Conservation (phyloP, 2,113 vertebrate species). For the Oreochromis niloticus region DNA sequence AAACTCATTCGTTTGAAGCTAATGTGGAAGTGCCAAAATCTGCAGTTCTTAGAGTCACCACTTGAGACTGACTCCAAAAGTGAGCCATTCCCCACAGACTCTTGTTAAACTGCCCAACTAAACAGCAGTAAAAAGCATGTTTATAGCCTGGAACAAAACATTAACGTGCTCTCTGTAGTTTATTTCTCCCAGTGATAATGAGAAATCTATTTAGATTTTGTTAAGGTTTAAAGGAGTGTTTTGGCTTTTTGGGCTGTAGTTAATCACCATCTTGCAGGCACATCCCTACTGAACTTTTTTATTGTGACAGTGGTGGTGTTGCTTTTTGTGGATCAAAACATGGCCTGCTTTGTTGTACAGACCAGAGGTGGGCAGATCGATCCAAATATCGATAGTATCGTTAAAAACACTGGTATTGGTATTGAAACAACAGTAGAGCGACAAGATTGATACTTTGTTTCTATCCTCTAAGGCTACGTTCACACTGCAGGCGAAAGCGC, state of each 20-base stretch:
- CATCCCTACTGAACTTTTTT: not conserved
- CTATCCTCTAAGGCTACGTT: fast-evolving
- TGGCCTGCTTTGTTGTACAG: fast-evolving
- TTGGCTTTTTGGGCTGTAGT: not conserved
- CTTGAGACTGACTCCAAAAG: not conserved
- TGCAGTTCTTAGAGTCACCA: not conserved
- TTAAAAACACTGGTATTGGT: not conserved
- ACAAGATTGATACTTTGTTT: not conserved
- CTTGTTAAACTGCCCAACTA: not conserved
- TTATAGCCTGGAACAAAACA: not conserved
- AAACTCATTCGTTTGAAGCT: not conserved
- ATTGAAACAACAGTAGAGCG: not conserved
- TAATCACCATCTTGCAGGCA: not conserved
- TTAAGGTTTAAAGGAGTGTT: not conserved
- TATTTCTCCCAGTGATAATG: fast-evolving
- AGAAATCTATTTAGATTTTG: not conserved
- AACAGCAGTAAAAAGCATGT: not conserved
- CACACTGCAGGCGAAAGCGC: too few relatives aligned
- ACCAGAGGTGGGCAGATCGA: not conserved
- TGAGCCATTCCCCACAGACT: not conserved
- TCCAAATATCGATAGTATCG: not conserved
- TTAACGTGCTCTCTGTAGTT: not conserved
- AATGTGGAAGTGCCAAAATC: not conserved
- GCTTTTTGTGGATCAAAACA: not conserved
- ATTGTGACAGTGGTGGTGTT: not conserved